These are phyloP conservation scores for Imbricaverruca yamaguchii DNA, from an alignment of 2,888 invertebrate species.

Conservation along the genomic window DNA sequence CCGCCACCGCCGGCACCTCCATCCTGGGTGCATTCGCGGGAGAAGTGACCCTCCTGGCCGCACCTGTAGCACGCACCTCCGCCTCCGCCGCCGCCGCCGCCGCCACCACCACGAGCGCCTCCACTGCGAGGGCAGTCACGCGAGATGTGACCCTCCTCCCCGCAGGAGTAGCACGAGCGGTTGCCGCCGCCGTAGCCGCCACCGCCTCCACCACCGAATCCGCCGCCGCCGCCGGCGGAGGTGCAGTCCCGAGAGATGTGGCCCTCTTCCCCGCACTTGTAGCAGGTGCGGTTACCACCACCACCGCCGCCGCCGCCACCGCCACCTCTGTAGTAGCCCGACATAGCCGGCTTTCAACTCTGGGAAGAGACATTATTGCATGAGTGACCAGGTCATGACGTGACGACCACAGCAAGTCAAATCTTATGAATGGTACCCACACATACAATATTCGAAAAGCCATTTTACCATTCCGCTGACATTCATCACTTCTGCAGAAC, in stretches of 20 bases:
- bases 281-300: not conserved
- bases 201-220: not conserved
- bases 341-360: not conserved
- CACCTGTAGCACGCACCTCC: not conserved
- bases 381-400: too few species aligned
- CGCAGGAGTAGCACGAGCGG: not conserved
- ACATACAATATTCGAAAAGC: too few species aligned
- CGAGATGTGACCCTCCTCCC: not conserved
- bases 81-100: not conserved
- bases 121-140: not conserved
- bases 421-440: too few species aligned
- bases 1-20: too few species aligned
- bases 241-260: not conserved
- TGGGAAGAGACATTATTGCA: too few species aligned
- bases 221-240: too few species aligned
- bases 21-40: too few species aligned
- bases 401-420: too few species aligned
- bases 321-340: not conserved
- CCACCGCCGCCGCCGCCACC: not conserved
- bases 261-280: not conserved
- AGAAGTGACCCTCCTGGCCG: not conserved
- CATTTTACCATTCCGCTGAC: too few species aligned
- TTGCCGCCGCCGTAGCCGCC: not conserved
- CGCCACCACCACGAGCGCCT: not conserved
- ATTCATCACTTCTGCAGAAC: too few species aligned